These are phyloP conservation scores for Ascaphus truei DNA, from an alignment of 2,113 vertebrate species.

Conservation along the genomic window DNA sequence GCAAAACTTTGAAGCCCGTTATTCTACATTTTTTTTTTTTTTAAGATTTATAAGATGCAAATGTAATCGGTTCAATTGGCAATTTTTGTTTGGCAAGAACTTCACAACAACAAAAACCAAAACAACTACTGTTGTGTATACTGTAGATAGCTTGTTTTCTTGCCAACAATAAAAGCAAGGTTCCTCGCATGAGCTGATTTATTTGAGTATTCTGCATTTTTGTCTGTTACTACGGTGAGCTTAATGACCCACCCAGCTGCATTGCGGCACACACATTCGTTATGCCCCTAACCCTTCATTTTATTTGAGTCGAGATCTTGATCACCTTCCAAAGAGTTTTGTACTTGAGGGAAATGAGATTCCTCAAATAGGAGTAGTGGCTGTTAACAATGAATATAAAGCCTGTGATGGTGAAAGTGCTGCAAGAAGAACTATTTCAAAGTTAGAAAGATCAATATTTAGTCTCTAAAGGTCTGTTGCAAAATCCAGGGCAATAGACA, in stretches of 20 bases:
- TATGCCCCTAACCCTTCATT: too few relatives aligned
- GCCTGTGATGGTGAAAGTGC: too few relatives aligned
- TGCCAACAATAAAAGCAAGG: slow-evolving; percentile 16
- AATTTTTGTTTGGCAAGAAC: background rate
- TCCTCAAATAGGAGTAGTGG: background rate
- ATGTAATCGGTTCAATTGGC: too few relatives aligned
- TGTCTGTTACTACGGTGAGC: slow-evolving; percentile 12
- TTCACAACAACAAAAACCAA: background rate
- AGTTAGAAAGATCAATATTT: too few relatives aligned
- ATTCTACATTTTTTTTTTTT: too few relatives aligned
- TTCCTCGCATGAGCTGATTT: slow-evolving; percentile 14
- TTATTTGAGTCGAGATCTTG: background rate
- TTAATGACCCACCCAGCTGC: background rate
- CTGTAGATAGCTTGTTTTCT: background rate
- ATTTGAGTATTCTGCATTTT: background rate
- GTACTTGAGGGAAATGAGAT: background rate
- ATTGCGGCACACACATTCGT: background rate
- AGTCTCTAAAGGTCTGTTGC: too few relatives aligned
- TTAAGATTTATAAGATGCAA: too few relatives aligned
- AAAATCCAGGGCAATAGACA: too few relatives aligned
- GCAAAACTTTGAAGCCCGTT: too few relatives aligned
- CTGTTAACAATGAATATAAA: too few relatives aligned
- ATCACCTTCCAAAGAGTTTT: background rate
- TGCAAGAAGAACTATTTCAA: too few relatives aligned
- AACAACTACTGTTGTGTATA: background rate